Evolutionary conservation across 2,797 vertebrate species (phyloP).

Genomic region (Gallinago nigripennis): DNA sequence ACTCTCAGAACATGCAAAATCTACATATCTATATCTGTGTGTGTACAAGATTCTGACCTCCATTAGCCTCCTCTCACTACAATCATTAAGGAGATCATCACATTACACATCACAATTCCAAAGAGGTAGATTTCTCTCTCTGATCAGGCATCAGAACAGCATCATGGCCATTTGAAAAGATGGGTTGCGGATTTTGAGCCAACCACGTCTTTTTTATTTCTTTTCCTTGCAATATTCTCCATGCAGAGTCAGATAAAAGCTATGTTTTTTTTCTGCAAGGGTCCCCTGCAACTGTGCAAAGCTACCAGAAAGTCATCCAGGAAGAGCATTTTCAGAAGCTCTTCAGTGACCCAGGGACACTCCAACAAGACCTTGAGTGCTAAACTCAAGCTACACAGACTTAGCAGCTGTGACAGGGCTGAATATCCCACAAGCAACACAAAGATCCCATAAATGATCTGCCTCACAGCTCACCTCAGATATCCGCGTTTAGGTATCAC

Average conservation of each 20-base stretch:
- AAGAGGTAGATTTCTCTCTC: background rate
- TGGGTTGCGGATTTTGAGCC: background rate
- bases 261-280: background rate
- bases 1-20: background rate
- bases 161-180: background rate
- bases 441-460: background rate
- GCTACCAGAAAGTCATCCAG: background rate
- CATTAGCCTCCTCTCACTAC: background rate
- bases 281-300: background rate
- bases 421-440: background rate
- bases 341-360: background rate
- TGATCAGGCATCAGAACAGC: background rate
- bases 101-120: background rate
- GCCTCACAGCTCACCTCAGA: background rate
- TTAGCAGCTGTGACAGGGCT: background rate
- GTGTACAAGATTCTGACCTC: background rate
- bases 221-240: background rate
- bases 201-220: background rate
- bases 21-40: background rate
- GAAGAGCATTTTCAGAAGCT: background rate
- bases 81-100: background rate
- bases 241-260: background rate
- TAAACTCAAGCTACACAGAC: background rate
- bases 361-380: background rate
- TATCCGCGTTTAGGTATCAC: background rate